Evolutionary conservation across 2,888 invertebrate species (phyloP).

Genomic region (Emmelina monodactyla): DNA sequence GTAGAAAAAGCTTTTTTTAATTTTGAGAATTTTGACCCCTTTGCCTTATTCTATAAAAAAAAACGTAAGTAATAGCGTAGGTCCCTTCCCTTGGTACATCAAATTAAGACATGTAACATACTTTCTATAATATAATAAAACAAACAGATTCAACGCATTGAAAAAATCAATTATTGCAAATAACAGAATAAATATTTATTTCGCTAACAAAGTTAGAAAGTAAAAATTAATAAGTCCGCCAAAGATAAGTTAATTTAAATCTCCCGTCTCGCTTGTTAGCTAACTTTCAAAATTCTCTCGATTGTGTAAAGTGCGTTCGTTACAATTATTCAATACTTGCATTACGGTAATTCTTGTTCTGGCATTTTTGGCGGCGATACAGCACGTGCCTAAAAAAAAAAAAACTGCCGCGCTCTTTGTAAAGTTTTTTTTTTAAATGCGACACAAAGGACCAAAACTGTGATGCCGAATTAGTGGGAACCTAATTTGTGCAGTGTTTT

Average conservation of each 20-base stretch:
- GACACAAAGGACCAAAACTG: constrained; percentile 22
- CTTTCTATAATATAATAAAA: too few relatives aligned
- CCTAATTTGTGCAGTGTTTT: background rate
- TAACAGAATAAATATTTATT: too few relatives aligned
- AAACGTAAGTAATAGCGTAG: too few relatives aligned
- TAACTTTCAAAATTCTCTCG: constrained; percentile 57
- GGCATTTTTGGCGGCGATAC: too few relatives aligned
- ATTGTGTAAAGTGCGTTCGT: constrained; percentile 23
- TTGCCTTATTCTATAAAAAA: too few relatives aligned
- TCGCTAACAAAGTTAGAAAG: constrained; percentile 36
- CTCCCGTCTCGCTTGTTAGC: constrained; percentile 43
- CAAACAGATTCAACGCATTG: background rate
- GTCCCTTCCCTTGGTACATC: too few relatives aligned
- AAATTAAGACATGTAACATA: too few relatives aligned
- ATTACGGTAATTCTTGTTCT: too few relatives aligned
- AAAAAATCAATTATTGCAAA: constrained; percentile 11
- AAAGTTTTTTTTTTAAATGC: constrained; percentile 2
- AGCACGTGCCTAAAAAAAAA: too few relatives aligned
- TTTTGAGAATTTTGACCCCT: too few relatives aligned
- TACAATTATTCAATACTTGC: background rate
- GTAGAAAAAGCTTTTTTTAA: too few relatives aligned
- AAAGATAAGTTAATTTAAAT: constrained; percentile 7
- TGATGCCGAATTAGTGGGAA: too few relatives aligned
- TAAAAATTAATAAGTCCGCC: constrained; percentile 18
- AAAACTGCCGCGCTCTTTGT: background rate